phyloP scores from a whole-genome alignment of 2,797 vertebrate species.

The Sandelia bainsii region DNA sequence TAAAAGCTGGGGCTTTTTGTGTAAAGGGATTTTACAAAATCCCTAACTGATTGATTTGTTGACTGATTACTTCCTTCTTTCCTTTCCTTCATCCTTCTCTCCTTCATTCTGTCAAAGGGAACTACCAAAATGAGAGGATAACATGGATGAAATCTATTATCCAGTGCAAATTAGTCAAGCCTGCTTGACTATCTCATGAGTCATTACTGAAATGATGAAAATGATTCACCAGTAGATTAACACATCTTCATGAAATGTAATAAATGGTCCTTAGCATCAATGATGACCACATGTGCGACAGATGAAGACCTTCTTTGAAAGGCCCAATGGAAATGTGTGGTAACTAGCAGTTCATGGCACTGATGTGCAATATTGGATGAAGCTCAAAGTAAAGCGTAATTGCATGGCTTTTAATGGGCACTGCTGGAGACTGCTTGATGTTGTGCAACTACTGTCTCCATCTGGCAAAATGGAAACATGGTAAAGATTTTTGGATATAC shows the following conservation, averaged over 20 bases:
- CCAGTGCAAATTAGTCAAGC: constrained; percentile 72
- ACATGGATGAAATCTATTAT: constrained; percentile 75
- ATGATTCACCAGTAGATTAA: constrained; percentile 73
- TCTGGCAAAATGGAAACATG: constrained; percentile 40
- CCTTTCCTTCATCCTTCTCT: constrained; percentile 9
- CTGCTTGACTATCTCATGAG: constrained; percentile 70
- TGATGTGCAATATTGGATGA: constrained; percentile 50
- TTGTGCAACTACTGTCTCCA: constrained; percentile 44
- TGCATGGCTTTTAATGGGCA: constrained; percentile 64
- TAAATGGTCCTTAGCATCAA: constrained; percentile 69
- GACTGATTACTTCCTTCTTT: constrained; percentile 14
- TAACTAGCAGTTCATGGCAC: constrained; percentile 46
- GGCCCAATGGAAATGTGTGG: constrained; percentile 38
- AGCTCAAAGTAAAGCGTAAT: constrained; percentile 51
- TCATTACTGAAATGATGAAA: constrained; percentile 76
- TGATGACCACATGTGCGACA: constrained; percentile 61
- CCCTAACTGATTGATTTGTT: constrained; percentile 30
- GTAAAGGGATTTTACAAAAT: constrained; percentile 17
- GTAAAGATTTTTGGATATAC: constrained; percentile 15
- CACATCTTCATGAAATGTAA: constrained; percentile 64
- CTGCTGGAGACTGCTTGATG: constrained; percentile 54
- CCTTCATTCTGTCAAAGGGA: constrained; percentile 32
- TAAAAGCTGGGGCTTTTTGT: neutral
- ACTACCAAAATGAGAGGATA: constrained; percentile 43
- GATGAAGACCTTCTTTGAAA: constrained; percentile 48